Conservation (phyloP, 2,888 invertebrate species). For the Drosophila yooni region DNA sequence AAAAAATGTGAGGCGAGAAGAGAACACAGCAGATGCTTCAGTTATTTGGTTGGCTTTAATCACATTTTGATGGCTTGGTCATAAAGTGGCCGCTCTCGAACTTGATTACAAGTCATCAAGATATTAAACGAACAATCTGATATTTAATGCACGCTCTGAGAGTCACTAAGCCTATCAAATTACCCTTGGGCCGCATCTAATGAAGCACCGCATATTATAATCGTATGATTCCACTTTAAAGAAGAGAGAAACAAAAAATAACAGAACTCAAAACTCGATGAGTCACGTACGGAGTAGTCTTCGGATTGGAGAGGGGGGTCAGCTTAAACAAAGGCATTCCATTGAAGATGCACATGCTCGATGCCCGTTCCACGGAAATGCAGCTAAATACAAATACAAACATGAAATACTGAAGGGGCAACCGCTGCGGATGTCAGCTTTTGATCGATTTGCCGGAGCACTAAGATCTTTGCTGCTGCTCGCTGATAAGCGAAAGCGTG, state of each 20-base stretch:
- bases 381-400: conserved; percentile 22
- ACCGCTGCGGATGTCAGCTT: conserved; percentile 49
- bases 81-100: conserved; percentile 42
- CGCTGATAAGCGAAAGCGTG: conserved; percentile 73
- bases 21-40: conserved; percentile 13
- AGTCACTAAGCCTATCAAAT: conserved; percentile 53
- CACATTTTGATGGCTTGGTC: conserved; percentile 46
- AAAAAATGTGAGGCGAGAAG: conserved; percentile 59
- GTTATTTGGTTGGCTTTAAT: conserved; percentile 50
- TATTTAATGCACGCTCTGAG: conserved; percentile 44
- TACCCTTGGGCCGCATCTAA: conserved; percentile 56
- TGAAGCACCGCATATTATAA: conserved; percentile 61
- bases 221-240: conserved; percentile 36
- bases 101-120: conserved; percentile 54
- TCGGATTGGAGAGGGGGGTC: conserved; percentile 29
- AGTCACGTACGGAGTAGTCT: conserved; percentile 56
- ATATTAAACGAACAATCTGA: conserved; percentile 58
- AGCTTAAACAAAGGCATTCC: conserved; percentile 73
- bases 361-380: conserved; percentile 46
- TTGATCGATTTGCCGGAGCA: conserved; percentile 69
- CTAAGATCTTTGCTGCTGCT: conserved; percentile 52
- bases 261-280: conserved; percentile 52
- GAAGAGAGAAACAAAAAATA: not conserved
- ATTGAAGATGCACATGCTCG: conserved; percentile 64
- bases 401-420: conserved; percentile 7